Evolutionary conservation across 2,888 invertebrate species (phyloP), one percentile per base, ranked within the genome.

Genomic region (Scaptomyza tumidula): DNA sequence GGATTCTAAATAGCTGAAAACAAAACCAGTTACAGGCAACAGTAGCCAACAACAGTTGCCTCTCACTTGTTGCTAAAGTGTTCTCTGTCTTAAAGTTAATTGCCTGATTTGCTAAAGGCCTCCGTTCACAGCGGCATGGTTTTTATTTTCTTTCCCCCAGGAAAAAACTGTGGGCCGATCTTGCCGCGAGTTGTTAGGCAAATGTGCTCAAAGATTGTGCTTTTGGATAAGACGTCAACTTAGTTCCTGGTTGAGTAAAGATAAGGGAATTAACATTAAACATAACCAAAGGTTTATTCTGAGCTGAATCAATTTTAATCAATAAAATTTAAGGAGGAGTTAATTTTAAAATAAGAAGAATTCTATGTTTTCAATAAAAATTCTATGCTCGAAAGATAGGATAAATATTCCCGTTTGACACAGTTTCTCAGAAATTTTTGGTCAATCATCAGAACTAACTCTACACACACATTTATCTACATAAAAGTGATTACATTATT

Each of bases 191-290:
- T 72, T 80, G 78, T 80, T 80, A 65, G 82, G 68, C 69, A 78
- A 82, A 82, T 78, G 80, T 80, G 80, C 82, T 75, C 79, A 70
- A 57, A 75, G 80, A 81, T 81, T 79, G 75, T 75, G 77, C 72
- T 69, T 81, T 65, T 69, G 72, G 78, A 69, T 69, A 75, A 78
- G 78, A 54, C 80, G 78, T 67, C 59, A 80, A 78, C 61, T 63
- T 57, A 49, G n/a, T 31, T 35, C 16, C 13, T 11, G 14, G 24
- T n/a, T 3, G 11, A 44, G 35, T 6, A 2, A 37, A 6, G 35
- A n/a, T 33, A 35, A 35, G 35, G 35, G 13, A 35, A 35, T 35
- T 4, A 35, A 35, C 6, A 4, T 35, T 11, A 35, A 13, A 35
- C 35, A 35, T 1, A 35, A 13, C 33, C 10, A 33, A 33, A 33